Percentiles rank a stretch among this genome's conserved stretches.
These are phyloP conservation scores for Hylyphantes graminicola DNA, from an alignment of 1,140 invertebrate species.

Conservation along the genomic window DNA sequence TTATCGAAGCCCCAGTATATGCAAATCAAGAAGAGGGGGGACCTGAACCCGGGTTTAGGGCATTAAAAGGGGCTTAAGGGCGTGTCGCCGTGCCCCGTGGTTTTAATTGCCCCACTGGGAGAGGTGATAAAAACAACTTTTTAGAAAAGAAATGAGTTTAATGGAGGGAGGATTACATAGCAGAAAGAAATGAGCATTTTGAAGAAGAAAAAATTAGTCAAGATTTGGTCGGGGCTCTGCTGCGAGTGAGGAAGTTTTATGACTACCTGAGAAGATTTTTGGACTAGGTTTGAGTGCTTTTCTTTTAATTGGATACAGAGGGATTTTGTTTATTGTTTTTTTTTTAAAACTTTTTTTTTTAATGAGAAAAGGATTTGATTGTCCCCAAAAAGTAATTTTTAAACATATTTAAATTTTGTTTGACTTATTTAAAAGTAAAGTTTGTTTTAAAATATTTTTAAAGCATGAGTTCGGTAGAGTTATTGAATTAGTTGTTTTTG, in stretches of 20 bases:
- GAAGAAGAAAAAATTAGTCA: not conserved
- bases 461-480: not conserved
- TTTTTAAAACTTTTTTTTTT: not conserved
- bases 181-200: slow-evolving; percentile 12
- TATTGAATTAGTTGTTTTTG: no score
- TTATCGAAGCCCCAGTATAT: slow-evolving; percentile 25
- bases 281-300: not conserved
- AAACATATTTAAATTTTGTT: not conserved
- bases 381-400: not conserved
- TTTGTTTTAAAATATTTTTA: not conserved
- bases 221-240: not conserved
- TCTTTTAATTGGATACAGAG: not conserved
- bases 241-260: not conserved
- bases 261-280: slow-evolving; percentile 31
- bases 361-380: not conserved
- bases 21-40: slow-evolving; percentile 44
- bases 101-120: slow-evolving; percentile 53
- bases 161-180: slow-evolving; percentile 42
- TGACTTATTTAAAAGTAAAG: not conserved
- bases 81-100: not conserved
- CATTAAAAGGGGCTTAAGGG: slow-evolving; percentile 51
- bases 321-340: no score
- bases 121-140: slow-evolving; percentile 59
- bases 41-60: slow-evolving; percentile 22
- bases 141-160: slow-evolving; percentile 32